phyloP scores from a whole-genome alignment of 2,888 invertebrate species.

The Fabriciana adippe region DNA sequence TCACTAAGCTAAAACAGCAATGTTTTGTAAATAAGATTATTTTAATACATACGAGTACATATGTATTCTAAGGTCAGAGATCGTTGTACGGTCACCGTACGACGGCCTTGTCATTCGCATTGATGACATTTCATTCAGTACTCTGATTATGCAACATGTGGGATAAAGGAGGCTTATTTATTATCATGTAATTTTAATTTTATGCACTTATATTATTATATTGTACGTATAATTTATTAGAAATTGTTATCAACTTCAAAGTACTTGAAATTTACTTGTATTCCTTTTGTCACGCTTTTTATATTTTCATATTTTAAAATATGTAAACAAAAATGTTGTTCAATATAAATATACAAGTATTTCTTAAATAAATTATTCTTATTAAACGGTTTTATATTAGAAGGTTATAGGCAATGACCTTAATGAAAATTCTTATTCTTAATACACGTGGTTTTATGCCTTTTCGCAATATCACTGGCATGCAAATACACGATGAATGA shows the following conservation, averaged over 20 bases:
- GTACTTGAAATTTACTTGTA: too few species aligned
- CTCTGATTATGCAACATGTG: slow-evolving; percentile 2
- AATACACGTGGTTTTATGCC: slow-evolving; percentile 23
- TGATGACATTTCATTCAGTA: slow-evolving; percentile 30
- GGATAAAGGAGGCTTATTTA: too few species aligned
- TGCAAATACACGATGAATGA: slow-evolving; percentile 7
- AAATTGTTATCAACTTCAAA: too few species aligned
- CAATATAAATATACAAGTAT: too few species aligned
- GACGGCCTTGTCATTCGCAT: slow-evolving; percentile 39
- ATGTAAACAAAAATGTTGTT: too few species aligned
- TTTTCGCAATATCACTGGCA: slow-evolving; percentile 18
- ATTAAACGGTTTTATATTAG: background rate
- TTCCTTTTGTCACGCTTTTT: too few species aligned
- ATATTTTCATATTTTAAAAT: too few species aligned
- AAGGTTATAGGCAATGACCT: background rate
- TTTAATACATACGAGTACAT: slow-evolving; percentile 15
- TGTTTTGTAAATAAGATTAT: slow-evolving; percentile 30
- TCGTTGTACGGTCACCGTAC: slow-evolving; percentile 38
- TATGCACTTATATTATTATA: background rate
- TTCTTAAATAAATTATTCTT: too few species aligned
- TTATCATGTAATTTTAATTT: background rate
- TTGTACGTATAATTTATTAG: too few species aligned
- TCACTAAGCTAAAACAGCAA: slow-evolving; percentile 16
- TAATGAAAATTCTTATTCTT: slow-evolving; percentile 11
- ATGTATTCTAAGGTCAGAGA: slow-evolving; percentile 42